phyloP scores from a whole-genome alignment of 2,888 invertebrate species.

The Agrotis puta region DNA sequence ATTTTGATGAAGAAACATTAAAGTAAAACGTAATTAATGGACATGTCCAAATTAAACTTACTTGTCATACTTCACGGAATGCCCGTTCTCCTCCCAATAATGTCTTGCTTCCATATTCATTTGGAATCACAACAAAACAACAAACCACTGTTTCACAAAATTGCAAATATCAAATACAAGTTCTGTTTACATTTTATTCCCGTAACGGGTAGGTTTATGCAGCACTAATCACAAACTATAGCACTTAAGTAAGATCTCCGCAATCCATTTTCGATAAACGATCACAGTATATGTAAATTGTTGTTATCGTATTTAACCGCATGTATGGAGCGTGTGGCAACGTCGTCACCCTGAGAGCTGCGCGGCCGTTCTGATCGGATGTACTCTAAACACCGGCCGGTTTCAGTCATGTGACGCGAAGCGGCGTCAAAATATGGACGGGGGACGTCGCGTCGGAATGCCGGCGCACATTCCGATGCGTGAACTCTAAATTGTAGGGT shows the following conservation, averaged over 20 bases:
- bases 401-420: slow-evolving; percentile 80
- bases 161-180: slow-evolving; percentile 62
- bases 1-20: slow-evolving; percentile 3
- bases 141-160: slow-evolving; percentile 74
- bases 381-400: slow-evolving; percentile 76
- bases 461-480: slow-evolving; percentile 64
- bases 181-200: slow-evolving; percentile 73
- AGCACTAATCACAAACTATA: slow-evolving; percentile 67
- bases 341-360: slow-evolving; percentile 72
- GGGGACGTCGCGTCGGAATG: slow-evolving; percentile 72
- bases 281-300: slow-evolving; percentile 65
- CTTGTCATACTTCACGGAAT: slow-evolving; percentile 86
- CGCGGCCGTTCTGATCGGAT: slow-evolving; percentile 75
- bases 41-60: slow-evolving; percentile 69
- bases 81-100: slow-evolving; percentile 88
- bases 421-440: slow-evolving; percentile 81
- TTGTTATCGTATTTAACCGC: slow-evolving; percentile 75
- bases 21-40: background rate
- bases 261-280: slow-evolving; percentile 76
- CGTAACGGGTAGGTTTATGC: slow-evolving; percentile 49
- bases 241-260: slow-evolving; percentile 74
- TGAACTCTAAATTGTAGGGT: slow-evolving; percentile 35
- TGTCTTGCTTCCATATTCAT: slow-evolving; percentile 86
- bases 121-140: slow-evolving; percentile 76
- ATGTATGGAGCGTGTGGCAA: slow-evolving; percentile 66